Conservation (phyloP, 2,888 invertebrate genomes). For the Tipula unca region DNA sequence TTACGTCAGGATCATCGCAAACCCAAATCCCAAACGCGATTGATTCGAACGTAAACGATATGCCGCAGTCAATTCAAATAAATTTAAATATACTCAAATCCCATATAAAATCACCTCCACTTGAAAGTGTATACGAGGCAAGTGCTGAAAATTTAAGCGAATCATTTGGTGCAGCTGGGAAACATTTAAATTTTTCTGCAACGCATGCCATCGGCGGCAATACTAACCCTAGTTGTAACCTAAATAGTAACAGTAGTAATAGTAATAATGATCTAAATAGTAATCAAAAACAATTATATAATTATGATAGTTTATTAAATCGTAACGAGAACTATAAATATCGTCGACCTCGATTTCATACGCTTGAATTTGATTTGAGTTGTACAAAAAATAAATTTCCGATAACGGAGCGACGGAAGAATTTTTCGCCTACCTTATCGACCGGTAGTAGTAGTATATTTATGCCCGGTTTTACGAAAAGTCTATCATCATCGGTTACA, state of each 20-base stretch:
- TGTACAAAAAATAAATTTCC: slow-evolving; percentile 53
- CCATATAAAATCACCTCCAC: slow-evolving; percentile 37
- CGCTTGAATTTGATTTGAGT: slow-evolving; percentile 45
- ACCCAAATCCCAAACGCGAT: not conserved
- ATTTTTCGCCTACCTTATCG: slow-evolving; percentile 24
- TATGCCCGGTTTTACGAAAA: slow-evolving; percentile 27
- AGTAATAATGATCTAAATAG: slow-evolving; percentile 9
- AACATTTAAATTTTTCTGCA: not conserved
- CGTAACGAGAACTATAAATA: slow-evolving; percentile 37
- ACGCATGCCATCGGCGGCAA: slow-evolving; percentile 22
- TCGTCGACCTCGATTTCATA: slow-evolving; percentile 38
- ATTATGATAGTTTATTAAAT: slow-evolving; percentile 26
- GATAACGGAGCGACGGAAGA: slow-evolving; percentile 40
- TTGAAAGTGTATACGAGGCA: slow-evolving; percentile 44
- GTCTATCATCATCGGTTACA: slow-evolving; percentile 36
- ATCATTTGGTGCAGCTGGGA: slow-evolving; percentile 16
- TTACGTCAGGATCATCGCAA: not conserved
- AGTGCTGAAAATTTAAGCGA: slow-evolving; percentile 42
- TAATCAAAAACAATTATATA: slow-evolving; percentile 15
- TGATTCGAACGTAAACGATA: not conserved
- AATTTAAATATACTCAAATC: slow-evolving; percentile 26
- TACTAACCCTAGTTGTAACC: not conserved
- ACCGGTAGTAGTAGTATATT: slow-evolving; percentile 23
- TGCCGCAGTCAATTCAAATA: not conserved
- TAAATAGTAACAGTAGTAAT: not conserved